These are phyloP conservation scores for Cacoxenus indagator DNA, from an alignment of 2,888 invertebrate genomes.

Conservation along the genomic window DNA sequence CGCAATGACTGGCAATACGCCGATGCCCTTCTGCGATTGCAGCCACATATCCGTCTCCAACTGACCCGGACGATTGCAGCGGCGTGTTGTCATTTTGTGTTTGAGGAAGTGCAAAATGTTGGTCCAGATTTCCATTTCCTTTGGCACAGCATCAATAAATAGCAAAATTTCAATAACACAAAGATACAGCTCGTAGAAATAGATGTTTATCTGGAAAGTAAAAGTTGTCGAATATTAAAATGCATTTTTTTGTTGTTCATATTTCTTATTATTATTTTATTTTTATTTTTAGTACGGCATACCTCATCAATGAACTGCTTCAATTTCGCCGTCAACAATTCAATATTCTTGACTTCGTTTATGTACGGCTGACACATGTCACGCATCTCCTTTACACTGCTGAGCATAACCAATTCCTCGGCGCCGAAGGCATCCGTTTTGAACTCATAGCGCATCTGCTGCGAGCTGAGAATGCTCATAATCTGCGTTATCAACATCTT, in stretches of 20 bases:
- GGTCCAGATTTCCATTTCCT: constrained; percentile 67
- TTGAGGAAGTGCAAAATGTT: constrained; percentile 68
- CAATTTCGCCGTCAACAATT: constrained; percentile 60
- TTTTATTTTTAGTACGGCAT: too few species aligned
- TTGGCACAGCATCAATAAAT: constrained; percentile 61
- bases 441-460: constrained; percentile 66
- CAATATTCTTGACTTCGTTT: constrained; percentile 66
- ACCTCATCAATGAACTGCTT: constrained; percentile 65
- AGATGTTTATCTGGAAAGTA: constrained; percentile 65
- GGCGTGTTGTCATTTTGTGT: constrained; percentile 67
- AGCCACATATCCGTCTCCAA: constrained; percentile 69
- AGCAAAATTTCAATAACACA: constrained; percentile 68
- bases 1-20: constrained; percentile 68
- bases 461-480: constrained; percentile 62
- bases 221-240: neutral
- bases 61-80: constrained; percentile 65
- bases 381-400: constrained; percentile 58
- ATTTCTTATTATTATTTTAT: too few species aligned
- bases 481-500: constrained; percentile 67
- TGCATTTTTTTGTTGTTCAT: neutral
- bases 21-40: constrained; percentile 64
- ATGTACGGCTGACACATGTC: constrained; percentile 67
- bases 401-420: constrained; percentile 65
- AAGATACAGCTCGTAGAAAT: constrained; percentile 70
- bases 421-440: constrained; percentile 66